Evolutionary conservation across 2,888 invertebrate genomes (phyloP), one percentile per base, ranked within the genome.

Genomic region (Lepidochitona cinerea): DNA sequence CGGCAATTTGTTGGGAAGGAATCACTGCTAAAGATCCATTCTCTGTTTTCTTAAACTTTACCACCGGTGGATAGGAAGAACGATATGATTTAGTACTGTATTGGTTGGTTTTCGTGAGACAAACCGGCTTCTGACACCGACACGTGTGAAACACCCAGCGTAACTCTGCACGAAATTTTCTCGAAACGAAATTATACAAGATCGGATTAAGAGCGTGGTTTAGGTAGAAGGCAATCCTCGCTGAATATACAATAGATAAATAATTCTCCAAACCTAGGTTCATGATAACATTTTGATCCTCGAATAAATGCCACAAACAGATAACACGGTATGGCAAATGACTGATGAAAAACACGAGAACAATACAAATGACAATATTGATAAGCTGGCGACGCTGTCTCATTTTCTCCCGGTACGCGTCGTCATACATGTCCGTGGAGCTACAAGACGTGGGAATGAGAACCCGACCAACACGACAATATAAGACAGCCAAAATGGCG

Each of bases 151-250:
- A 59, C 2, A 59, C 26, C 59, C 59, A 59, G 14, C 59, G 23
- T 14, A 81, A 70, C 6, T 79, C 81, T 2, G 78, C 72, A 12
- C 81, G 74, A 71, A 79, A 81, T 70, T 79, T 79, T 68, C 77
- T 72, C 29, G 80, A 78, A 7, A 81, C 81, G 70, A 81, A 81
- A 71, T 81, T 81, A 70, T 81, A 81, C 32, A 81, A 75, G 68
- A 81, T 77, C 4, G 81, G 81, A 65, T 81, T 81, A 67, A 81
- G 76, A 37, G 81, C 79, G 72, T 81, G 81, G 70, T 81, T 81
- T 68, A 77, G 75, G 70, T 79, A 81, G 37, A 79, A 69, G 59
- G 79, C 65, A 59, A 81, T 77, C 2, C 78, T 65, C 1, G 77
- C 75, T 68, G 79, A 72, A 68, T 81, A 81, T 37, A 81, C 66